Base-by-base conservation (phyloP, 2,888 invertebrate species). In the Micropterix aruncella region DNA sequence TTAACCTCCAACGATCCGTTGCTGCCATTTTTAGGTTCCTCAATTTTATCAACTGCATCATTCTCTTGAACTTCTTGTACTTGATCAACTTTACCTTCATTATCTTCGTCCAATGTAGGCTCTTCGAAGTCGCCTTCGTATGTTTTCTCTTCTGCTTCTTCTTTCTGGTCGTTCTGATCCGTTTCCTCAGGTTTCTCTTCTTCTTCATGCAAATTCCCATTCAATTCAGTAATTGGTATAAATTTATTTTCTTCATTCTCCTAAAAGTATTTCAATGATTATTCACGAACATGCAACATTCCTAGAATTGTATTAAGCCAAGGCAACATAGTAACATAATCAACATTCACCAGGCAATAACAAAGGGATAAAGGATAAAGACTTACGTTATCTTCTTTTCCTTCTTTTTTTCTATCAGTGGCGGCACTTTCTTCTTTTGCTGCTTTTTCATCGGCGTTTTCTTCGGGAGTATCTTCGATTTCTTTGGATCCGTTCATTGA, bases 401-500 rank as follows among this genome's bases (percentile, higher is more conserved):
- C 27, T 5, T 27, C 27, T 27, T n/a, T n/a, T n/a, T n/a, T n/a
- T n/a, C n/a, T n/a, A n/a, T n/a, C n/a, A n/a, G n/a, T n/a, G n/a
- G n/a, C 27, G 12, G 5, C 12, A 27, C 5, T 27, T 27, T 7
- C 12, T 5, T 27, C 12, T 7, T 27, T 12, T 5, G 5, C 27
- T 27, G 12, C 5, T 27, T 7, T 44, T 19, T 40, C 42, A 40
- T 40, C 40, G 44, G 41, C 37, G 41, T 51, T 46, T 38, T 40
- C 49, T 53, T 48, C 53, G 47, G 53, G 52, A 45, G 36, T 54
- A 49, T 68, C 66, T 52, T 68, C 61, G 58, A 66, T 57, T 47
- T 66, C 70, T 48, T 66, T 68, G 49, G 69, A 63, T 52, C 58
- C 58, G 55, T 62, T 65, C 44, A 69, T 70, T 17, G 65, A 55